Evolutionary conservation across 2,113 vertebrate genomes (phyloP).

Genomic region (Cynopterus brachyotis): DNA sequence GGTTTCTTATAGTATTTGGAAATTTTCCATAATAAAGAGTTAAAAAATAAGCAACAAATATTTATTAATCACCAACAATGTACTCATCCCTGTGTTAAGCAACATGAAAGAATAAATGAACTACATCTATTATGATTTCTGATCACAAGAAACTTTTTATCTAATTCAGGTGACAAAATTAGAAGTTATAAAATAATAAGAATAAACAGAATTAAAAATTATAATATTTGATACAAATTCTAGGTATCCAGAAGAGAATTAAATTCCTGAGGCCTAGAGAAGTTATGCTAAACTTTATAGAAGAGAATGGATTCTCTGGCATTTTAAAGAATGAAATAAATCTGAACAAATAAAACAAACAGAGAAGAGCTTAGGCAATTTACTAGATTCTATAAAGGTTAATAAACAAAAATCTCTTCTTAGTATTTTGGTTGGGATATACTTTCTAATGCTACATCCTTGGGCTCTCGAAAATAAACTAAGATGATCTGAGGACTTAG

Average conservation of each 20-base stretch:
- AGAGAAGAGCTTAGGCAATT: not conserved
- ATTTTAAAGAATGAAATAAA: constrained; percentile 4
- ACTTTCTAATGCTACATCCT: not conserved
- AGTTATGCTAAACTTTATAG: not conserved
- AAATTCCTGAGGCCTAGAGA: not conserved
- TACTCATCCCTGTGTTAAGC: not conserved
- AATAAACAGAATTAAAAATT: not conserved
- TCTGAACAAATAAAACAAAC: not conserved
- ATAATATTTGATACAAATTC: not conserved
- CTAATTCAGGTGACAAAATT: not conserved
- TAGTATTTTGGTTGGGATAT: not conserved
- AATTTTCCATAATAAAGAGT: not conserved
- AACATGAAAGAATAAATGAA: not conserved
- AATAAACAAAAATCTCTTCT: not conserved
- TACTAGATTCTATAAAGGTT: not conserved
- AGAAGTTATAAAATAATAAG: not conserved
- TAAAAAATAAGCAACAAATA: constrained; percentile 16
- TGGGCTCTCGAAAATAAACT: not conserved
- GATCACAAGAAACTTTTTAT: not conserved
- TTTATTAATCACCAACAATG: not conserved
- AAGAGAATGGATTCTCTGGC: not conserved
- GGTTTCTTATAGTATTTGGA: not conserved
- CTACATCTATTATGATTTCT: not conserved
- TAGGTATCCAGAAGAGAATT: not conserved
- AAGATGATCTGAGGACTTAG: not conserved